Conservation (phyloP, 2,113 vertebrate genomes). For the Phyllostomus discolor region DNA sequence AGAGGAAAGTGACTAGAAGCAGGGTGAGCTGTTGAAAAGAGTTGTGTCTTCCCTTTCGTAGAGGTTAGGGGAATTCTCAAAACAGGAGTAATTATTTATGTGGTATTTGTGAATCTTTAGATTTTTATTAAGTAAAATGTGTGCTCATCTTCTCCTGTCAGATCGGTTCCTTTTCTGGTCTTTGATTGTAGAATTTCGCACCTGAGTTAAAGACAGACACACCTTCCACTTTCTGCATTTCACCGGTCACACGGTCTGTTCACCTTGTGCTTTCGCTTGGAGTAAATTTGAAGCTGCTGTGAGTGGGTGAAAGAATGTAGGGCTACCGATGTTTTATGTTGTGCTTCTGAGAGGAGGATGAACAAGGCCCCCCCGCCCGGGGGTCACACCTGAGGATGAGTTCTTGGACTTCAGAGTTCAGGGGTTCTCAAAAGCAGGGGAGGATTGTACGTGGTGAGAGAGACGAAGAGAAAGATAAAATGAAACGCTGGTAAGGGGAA, state of each 20-base stretch:
- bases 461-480: neutral
- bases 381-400: neutral
- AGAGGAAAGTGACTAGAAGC: neutral
- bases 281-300: neutral
- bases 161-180: neutral
- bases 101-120: neutral
- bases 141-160: neutral
- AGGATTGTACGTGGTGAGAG: neutral
- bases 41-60: neutral
- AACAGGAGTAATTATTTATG: constrained; percentile 2
- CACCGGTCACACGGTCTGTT: rapidly evolving
- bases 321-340: neutral
- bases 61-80: constrained; percentile 1
- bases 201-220: neutral
- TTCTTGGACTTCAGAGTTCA: neutral
- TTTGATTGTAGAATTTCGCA: neutral
- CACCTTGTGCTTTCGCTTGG: neutral
- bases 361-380: neutral
- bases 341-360: neutral
- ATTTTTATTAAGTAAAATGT: neutral
- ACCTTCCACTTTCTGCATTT: neutral
- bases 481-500: neutral
- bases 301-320: neutral
- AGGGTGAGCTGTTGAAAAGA: neutral
- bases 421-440: neutral